Evolutionary conservation across 2,797 vertebrate species (phyloP).

Genomic region (Sarcoramphus papa): DNA sequence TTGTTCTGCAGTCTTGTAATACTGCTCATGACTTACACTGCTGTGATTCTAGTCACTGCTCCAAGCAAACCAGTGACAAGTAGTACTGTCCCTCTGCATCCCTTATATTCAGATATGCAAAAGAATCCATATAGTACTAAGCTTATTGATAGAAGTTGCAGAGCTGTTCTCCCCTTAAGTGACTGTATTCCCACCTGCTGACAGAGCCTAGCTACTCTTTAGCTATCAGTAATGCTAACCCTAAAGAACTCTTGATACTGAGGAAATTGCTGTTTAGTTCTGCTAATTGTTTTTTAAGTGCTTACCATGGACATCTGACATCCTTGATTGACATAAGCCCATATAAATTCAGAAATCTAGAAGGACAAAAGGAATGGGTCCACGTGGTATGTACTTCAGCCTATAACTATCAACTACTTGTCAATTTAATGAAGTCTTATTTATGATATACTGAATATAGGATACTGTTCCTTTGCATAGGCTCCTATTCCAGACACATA

Average conservation of each 20-base stretch:
- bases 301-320: slow-evolving; percentile 93
- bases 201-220: not conserved
- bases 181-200: not conserved
- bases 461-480: slow-evolving; percentile 62
- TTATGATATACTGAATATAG: not conserved
- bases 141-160: not conserved
- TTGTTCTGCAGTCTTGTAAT: not conserved
- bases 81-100: not conserved
- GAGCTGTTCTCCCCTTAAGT: not conserved
- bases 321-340: slow-evolving; percentile 97
- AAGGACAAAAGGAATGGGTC: slow-evolving; percentile 95
- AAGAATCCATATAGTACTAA: not conserved
- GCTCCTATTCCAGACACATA: slow-evolving; percentile 92
- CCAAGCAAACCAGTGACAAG: not conserved
- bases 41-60: not conserved
- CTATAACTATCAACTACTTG: not conserved
- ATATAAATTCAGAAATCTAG: slow-evolving; percentile 94
- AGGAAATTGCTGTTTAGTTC: slow-evolving; percentile 42
- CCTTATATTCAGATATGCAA: not conserved
- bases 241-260: not conserved
- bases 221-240: not conserved
- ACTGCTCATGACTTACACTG: not conserved
- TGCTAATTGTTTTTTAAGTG: slow-evolving; percentile 77
- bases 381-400: slow-evolving; percentile 87
- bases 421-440: not conserved